A percentile compares a stretch with the other conserved stretches of the same genome.
Evolutionary conservation across 2,888 invertebrate genomes (phyloP).

Genomic region (Barypeithes pellucidus): DNA sequence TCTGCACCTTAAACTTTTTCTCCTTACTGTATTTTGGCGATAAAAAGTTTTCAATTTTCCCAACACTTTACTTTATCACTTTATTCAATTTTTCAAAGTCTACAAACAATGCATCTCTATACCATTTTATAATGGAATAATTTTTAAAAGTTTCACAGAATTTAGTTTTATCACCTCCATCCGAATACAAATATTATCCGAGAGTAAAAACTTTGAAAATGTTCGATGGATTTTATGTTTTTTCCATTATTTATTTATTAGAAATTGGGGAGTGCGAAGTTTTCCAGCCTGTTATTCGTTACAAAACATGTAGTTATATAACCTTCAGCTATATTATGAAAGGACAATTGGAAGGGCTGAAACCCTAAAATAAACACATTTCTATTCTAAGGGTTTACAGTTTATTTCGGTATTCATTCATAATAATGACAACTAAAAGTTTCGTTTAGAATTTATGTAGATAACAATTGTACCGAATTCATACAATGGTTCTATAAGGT

Average conservation of each 20-base stretch:
- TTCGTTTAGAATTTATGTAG: too few species aligned
- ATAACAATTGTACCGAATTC: too few species aligned
- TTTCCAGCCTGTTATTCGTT: too few species aligned
- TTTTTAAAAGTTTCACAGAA: not conserved
- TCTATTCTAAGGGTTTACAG: too few species aligned
- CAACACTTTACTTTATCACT: slow-evolving; percentile 8
- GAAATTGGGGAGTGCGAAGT: too few species aligned
- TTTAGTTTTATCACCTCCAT: slow-evolving; percentile 2
- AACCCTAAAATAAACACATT: too few species aligned
- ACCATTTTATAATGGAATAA: slow-evolving; percentile 18
- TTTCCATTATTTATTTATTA: not conserved
- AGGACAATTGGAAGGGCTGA: too few species aligned
- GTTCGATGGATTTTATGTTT: not conserved
- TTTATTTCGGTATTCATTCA: too few species aligned
- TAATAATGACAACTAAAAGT: too few species aligned
- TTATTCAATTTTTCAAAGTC: slow-evolving; percentile 20
- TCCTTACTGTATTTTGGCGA: not conserved
- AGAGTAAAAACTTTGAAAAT: not conserved
- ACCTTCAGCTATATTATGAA: too few species aligned
- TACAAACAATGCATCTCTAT: slow-evolving; percentile 4
- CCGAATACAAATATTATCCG: not conserved
- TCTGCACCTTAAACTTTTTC: not conserved
- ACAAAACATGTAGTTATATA: too few species aligned
- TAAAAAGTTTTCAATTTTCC: slow-evolving; percentile 23
- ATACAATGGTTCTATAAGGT: too few species aligned